Conservation (phyloP, 2,888 invertebrate genomes). For the Priocnemis perturbator region DNA sequence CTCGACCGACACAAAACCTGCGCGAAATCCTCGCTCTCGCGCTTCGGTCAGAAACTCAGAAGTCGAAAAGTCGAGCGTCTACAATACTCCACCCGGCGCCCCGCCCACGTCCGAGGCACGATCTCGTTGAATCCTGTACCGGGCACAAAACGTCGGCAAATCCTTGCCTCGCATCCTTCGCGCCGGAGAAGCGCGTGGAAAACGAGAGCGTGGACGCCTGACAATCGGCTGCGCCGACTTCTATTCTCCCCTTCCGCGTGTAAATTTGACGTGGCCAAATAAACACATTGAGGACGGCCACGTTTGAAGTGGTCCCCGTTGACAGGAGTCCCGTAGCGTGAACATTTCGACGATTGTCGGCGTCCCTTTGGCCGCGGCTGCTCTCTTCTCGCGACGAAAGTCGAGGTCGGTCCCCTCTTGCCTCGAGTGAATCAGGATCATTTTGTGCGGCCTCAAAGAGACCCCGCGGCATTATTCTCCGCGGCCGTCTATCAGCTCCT, state of each 20-base stretch:
- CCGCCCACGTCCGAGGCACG: too few species aligned
- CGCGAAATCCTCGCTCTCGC: too few species aligned
- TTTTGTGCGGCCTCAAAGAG: conserved; percentile 30
- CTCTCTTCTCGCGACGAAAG: conserved; percentile 34
- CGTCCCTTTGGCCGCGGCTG: conserved; percentile 30
- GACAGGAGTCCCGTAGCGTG: conserved; percentile 50
- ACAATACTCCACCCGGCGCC: too few species aligned
- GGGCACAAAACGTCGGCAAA: too few species aligned
- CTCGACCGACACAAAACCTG: too few species aligned
- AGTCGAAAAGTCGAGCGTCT: too few species aligned
- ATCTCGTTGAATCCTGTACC: too few species aligned
- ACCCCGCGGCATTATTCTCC: too few species aligned
- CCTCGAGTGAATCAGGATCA: conserved; percentile 43
- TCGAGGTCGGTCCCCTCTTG: neutral
- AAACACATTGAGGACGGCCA: conserved; percentile 72
- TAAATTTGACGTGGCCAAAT: conserved; percentile 75
- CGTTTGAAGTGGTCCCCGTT: conserved; percentile 72
- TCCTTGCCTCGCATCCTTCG: conserved; percentile 13
- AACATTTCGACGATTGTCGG: conserved; percentile 55
- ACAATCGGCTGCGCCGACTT: too few species aligned
- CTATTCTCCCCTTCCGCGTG: conserved; percentile 33
- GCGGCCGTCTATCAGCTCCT: too few species aligned
- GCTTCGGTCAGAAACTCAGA: too few species aligned
- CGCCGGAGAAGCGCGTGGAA: conserved; percentile 34
- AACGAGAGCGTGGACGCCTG: conserved; percentile 35